phyloP scores from a whole-genome alignment of 2,113 vertebrate genomes.

The Corythornis madagascariensis region DNA sequence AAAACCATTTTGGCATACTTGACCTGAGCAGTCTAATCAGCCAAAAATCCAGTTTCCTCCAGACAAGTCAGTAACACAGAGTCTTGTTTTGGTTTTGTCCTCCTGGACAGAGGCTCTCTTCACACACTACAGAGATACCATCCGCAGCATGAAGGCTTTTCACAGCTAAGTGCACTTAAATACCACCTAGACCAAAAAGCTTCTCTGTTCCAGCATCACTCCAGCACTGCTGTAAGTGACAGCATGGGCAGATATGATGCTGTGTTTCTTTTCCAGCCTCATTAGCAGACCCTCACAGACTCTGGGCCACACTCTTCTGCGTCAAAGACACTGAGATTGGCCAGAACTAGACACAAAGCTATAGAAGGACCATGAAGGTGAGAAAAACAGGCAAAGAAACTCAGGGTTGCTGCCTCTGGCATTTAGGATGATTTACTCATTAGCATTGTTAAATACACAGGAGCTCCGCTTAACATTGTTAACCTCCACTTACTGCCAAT shows the following conservation, averaged over 20 bases:
- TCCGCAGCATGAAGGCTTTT: neutral
- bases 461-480: neutral
- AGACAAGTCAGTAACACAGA: neutral
- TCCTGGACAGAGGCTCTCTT: neutral
- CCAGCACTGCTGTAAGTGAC: accelerated
- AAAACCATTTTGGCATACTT: neutral
- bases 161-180: neutral
- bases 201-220: accelerated
- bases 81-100: neutral
- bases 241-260: accelerated
- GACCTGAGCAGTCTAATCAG: neutral
- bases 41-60: neutral
- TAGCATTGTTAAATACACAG: neutral
- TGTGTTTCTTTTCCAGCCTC: neutral
- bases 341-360: neutral
- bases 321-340: neutral
- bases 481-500: neutral
- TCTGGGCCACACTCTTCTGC: neutral
- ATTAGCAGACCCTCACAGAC: neutral
- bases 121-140: no score
- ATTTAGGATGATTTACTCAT: neutral
- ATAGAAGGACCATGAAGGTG: neutral
- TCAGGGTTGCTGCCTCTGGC: neutral
- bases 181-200: neutral
- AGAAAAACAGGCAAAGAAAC: neutral